A percentile compares a stretch with the other conserved stretches of the same genome.
These are phyloP conservation scores for Enteromius fasciolatus DNA, from an alignment of 2,797 vertebrate species.

Conservation along the genomic window DNA sequence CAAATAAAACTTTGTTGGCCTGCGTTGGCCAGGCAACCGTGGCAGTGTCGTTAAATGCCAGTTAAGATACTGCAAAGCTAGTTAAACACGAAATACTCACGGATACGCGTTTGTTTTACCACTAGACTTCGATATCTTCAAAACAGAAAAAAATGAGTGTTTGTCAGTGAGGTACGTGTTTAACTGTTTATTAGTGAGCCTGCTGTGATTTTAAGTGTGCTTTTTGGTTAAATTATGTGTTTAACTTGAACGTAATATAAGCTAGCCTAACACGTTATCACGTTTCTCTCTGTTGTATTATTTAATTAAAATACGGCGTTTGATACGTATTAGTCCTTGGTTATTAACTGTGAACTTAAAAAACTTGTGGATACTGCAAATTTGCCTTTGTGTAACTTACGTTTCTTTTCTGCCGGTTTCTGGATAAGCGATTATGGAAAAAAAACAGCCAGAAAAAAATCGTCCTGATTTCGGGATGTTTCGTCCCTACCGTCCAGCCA, in stretches of 20 bases:
- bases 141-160: not conserved
- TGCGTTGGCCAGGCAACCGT: constrained; percentile 69
- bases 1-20: not conserved
- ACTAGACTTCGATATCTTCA: not conserved
- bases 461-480: constrained; percentile 37
- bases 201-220: not conserved
- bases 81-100: constrained; percentile 3
- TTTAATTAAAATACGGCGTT: not conserved
- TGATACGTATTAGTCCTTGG: not conserved
- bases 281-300: not conserved
- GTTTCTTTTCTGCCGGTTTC: not conserved
- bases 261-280: not conserved
- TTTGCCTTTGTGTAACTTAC: not conserved
- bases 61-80: constrained; percentile 42
- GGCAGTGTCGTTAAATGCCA: constrained; percentile 47
- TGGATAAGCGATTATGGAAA: constrained; percentile 63
- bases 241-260: not conserved
- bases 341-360: not conserved
- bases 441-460: constrained; percentile 13
- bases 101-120: not conserved
- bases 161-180: not conserved
- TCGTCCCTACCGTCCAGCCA: constrained; percentile 61
- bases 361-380: not conserved
- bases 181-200: not conserved
- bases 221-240: not conserved